A percentile compares a stretch with the other conserved stretches of the same genome.
Conservation (phyloP, 2,113 vertebrate species). For the Aptenodytes patagonicus region DNA sequence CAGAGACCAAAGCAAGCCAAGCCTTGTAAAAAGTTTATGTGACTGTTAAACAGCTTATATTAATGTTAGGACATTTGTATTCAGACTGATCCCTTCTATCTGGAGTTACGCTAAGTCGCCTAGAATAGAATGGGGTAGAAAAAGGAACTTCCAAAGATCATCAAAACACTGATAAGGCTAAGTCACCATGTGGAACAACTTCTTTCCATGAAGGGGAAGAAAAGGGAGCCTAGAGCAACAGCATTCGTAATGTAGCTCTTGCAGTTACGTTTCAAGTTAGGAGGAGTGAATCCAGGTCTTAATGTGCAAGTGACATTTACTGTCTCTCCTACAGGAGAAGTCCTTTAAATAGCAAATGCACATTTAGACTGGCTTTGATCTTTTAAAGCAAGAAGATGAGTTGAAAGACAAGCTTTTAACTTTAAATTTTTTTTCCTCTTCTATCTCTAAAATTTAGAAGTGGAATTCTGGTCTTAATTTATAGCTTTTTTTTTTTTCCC, state of each 20-base stretch:
- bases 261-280: neutral
- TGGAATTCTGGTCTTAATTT: neutral
- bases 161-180: neutral
- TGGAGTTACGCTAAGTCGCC: neutral
- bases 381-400: neutral
- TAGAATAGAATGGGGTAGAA: neutral
- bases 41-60: neutral
- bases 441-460: neutral
- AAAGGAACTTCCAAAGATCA: neutral
- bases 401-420: neutral
- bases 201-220: neutral
- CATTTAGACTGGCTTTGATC: neutral
- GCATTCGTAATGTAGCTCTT: neutral
- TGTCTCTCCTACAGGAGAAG: neutral
- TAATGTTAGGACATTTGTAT: neutral
- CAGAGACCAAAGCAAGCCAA: neutral
- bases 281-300: neutral
- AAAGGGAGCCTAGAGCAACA: neutral
- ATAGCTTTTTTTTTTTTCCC: neutral
- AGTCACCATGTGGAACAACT: neutral
- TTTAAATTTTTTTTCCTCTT: neutral
- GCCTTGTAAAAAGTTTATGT: neutral
- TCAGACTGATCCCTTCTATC: neutral
- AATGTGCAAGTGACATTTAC: neutral
- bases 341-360: conserved; percentile 10